Evolutionary conservation across 2,797 vertebrate genomes (phyloP).

Genomic region (Mus minutoides): DNA sequence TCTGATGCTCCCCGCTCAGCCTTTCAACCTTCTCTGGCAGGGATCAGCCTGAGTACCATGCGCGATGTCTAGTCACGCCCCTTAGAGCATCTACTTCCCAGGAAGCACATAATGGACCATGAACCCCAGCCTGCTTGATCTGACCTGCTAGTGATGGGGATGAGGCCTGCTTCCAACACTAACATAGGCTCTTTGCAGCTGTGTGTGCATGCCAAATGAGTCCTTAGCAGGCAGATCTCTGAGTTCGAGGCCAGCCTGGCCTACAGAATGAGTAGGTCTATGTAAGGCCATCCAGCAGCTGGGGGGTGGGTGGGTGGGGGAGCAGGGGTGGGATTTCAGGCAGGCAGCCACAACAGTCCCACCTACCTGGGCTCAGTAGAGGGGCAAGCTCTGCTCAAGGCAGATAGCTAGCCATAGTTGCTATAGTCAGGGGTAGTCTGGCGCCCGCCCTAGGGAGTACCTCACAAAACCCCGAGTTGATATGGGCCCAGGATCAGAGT

Average conservation of each 20-base stretch:
- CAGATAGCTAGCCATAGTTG: not conserved
- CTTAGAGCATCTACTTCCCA: not conserved
- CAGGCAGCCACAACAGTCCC: rapidly evolving
- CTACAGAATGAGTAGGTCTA: not conserved
- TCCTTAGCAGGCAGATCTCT: not conserved
- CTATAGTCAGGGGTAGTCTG: not conserved
- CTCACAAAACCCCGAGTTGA: rapidly evolving
- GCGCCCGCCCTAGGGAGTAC: not conserved
- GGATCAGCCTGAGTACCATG: not conserved
- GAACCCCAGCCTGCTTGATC: not conserved
- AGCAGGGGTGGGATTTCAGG: not conserved
- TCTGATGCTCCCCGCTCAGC: rapidly evolving
- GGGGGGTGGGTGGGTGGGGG: not conserved
- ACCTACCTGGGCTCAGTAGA: too few species aligned
- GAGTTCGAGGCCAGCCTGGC: not conserved
- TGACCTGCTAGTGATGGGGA: not conserved
- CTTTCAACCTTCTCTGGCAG: not conserved
- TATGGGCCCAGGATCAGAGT: not conserved
- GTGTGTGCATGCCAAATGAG: not conserved
- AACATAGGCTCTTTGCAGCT: not conserved
- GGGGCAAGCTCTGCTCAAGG: not conserved
- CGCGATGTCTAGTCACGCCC: not conserved
- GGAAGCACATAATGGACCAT: too few species aligned
- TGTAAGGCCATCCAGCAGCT: not conserved
- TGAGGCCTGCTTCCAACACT: not conserved